Base-by-base conservation (phyloP, 2,113 vertebrate genomes). In the Oryzias curvinotus region DNA sequence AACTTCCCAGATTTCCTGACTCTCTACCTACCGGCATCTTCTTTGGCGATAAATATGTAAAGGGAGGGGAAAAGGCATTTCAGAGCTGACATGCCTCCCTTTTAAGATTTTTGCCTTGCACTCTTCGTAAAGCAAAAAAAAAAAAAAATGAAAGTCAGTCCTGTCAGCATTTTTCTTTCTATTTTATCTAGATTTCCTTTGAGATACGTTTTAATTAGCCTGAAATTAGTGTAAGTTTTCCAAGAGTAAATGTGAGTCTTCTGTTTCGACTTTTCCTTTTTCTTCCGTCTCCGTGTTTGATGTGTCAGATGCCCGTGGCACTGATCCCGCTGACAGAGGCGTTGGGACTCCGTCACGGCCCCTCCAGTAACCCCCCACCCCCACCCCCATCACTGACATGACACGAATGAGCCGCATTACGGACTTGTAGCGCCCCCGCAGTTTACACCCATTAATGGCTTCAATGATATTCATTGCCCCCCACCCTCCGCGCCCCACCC, bases 401-500 rank as follows among this genome's bases (percentile, higher is more conserved):
- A 96, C 93, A 90, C 83, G 83, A 95, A 95, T 86, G 91, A 93
- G 88, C 83, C 85, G 90, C 91, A 93, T 96, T 94, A 94, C 90
- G 89, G 88, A 92, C 91, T 45, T 30, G 66, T 64, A 0, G 64
- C 30, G 41, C 69, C 77, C 92, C 92, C 41, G 91, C 88, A 87
- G 93, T 94, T 93, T 94, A 92, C 90, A 90, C 88, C 91, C 80
- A 90, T 92, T 93, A 94, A 83, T 84, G 58, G 76, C 59, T 44
- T 85, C 87, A 85, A 85, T 88, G 91, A 88, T 14, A 21, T 57
- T 55, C 52, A 46, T 50, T 43, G 2, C 58, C 25, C 63, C 71
- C 21, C 4, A 8, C 2, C 18, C 1, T 12, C 6, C 48, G 42
- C 49, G 3, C 52, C 15, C 23, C 19, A 10, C 41, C 2, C 30